Evolutionary conservation across 2,797 vertebrate genomes (phyloP), one percentile per base, ranked within the genome.

Genomic region (Rhinichthys osculus): DNA sequence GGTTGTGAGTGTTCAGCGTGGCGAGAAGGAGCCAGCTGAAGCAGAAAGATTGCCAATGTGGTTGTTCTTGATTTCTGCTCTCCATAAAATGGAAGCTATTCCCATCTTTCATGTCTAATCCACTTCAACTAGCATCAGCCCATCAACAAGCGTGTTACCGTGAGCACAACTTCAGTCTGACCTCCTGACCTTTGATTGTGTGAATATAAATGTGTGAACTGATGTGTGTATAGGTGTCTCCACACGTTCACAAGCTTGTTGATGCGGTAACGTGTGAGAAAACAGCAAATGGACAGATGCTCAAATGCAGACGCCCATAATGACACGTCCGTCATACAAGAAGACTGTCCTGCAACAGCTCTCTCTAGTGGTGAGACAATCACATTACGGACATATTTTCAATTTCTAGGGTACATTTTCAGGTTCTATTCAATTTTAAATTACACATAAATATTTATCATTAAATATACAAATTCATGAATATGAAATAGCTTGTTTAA

Each of bases 291-390:
- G 27, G 66, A 47, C 50, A 44, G 23, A 59, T 73, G 54, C 38
- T 73, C 27, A 47, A 71, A 38, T 69, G 11, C 42, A 83, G 50
- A 82, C 79, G 47, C 77, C 79, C 27, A 21, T 21, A 52, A 7
- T 47, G 76, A 78, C 83, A 78, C 66, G 47, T 76, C 71, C 33
- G 67, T 30, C 30, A 64, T 27, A 42, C 23, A 77, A 44, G 21
- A 35, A 19, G 40, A 66, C 8, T 7, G 83, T 83, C 91, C 90
- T 23, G 9, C 88, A 87, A 78, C 84, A 92, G 92, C 92, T 71
- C 94, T 85, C 92, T 94, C 94, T 95, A 90, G 92, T 94, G 93
- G 93, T 79, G 87, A 71, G 85, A 92, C 70, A 16, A 42, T 72
- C 23, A 84, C 77, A 93, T 90, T 92, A 72, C 93, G 92, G 8